Base-by-base conservation (phyloP, 2,888 invertebrate species). In the Amphipoea oculea region DNA sequence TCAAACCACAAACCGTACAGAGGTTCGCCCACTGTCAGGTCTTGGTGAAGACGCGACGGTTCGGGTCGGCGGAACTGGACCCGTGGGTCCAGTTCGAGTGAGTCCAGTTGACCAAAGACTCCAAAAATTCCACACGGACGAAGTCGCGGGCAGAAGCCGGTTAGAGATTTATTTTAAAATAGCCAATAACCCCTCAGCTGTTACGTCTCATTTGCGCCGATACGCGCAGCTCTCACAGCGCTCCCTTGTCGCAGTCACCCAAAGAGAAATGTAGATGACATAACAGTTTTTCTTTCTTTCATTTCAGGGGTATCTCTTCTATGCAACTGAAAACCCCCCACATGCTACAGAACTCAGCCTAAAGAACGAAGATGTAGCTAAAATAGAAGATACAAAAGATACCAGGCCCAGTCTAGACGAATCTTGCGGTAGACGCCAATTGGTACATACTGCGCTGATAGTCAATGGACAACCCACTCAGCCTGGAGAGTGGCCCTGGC, bases 401-500 rank as follows among this genome's bases (percentile, higher is more conserved):
- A 40, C 11, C 17, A 17, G 5, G 17, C 23, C 23, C 29, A 67
- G 9, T 45, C 23, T 36, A 36, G 91, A 76, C 11, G 81, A 79
- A 4, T 82, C 87, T 0, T 95, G 95, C 81, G 95, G 95, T 3
- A 89, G 91, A 81, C 91, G 93, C 0, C 90, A 93, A 78, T 86
- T 95, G 0, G 78, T 85, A 0, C 92, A 94, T 60, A 94, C 93
- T 0, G 93, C 91, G 66, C 84, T 95, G 20, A 95, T 96, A 51
- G 94, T 94, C 0, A 92, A 92, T 60, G 96, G 95, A 0, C 82
- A 85, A 12, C 86, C 90, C 0, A 93, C 95, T 0, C 93, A 94
- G 66, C 92, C 94, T 9, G 96, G 96, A 1, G 95, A 96, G 81
- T 96, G 95, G 95, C 96, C 96, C 0, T 96, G 96, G 96, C 96